Evolutionary conservation across 64 coral and sea anemone species (phyloP).

Genomic region (Porites australiensis): DNA sequence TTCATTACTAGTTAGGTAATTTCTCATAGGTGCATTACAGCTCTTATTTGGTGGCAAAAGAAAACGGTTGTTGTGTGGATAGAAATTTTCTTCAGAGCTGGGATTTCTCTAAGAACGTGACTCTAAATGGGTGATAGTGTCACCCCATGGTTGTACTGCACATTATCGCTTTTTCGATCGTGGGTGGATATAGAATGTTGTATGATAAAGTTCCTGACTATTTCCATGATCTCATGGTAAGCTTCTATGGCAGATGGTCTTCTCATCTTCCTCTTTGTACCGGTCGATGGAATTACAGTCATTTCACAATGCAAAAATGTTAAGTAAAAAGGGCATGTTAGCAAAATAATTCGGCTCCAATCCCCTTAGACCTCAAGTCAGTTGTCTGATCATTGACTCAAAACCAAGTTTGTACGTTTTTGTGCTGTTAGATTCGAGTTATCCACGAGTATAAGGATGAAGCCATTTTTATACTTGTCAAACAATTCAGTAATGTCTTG

Average conservation of each 20-base stretch:
- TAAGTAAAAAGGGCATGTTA: no score
- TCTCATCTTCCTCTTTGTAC: constrained; percentile 2
- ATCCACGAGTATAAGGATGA: no score
- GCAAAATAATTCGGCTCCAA: no score
- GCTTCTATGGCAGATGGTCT: neutral
- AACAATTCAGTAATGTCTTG: no score
- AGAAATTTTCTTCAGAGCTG: neutral
- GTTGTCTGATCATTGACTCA: no score
- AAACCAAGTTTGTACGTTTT: no score
- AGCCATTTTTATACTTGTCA: no score
- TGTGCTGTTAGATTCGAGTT: no score
- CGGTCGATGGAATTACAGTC: neutral
- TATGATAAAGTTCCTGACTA: neutral
- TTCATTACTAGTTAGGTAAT: no score
- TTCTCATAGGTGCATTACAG: no score
- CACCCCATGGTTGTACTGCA: neutral
- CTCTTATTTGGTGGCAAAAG: constrained; percentile 1
- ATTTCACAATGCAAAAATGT: no score
- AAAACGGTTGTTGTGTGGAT: neutral
- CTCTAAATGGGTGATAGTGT: neutral
- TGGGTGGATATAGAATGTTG: constrained; percentile 9
- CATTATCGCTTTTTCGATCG: constrained; percentile 6
- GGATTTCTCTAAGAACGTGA: neutral
- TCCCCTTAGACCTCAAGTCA: no score
- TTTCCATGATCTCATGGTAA: neutral